Evolutionary conservation across 2,888 invertebrate genomes (phyloP), one percentile per base, ranked within the genome.

Genomic region (Trimorus sp.): DNA sequence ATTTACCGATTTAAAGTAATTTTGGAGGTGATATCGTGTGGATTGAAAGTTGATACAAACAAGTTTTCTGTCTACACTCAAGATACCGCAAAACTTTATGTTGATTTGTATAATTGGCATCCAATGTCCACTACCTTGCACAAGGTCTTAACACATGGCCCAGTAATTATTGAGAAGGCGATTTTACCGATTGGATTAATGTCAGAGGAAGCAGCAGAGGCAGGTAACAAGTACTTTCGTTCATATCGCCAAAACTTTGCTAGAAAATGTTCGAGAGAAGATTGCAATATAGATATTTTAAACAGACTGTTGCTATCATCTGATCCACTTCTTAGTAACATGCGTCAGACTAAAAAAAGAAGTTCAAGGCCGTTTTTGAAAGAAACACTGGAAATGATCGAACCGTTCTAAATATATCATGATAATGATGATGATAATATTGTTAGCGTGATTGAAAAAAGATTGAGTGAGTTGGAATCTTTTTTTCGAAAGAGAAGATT

Each of bases 61-160:
- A 87, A 82, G 84, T 87, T 83, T 84, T 71, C 69, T 82, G 73
- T 11, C 16, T 79, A 60, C 59, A n/a, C 56, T n/a, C 16, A 42
- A 7, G 74, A 56, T 74, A 83, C 76, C 15, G 68, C 69, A 38
- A 26, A 69, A 54, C 70, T 42, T n/a, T 89, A 89, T 82, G 86
- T 89, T 7, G 11, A 84, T 9, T 69, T 89, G 49, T 90, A 90
- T 84, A 45, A 14, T n/a, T 88, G 89, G 87, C 74, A 84, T 79
- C 82, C 85, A n/a, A 63, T 63, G 62, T 40, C 62, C 36, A 40
- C 62, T 12, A 63, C 48, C 48, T 6, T 63, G 14, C 62, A 63
- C 49, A 63, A 48, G 14, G 11, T 63, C 4, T 36, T 63, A 37
- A 16, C 36, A n/a, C 48, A 63, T 48, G 62, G 62, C 6, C 49